Evolutionary conservation across 2,113 vertebrate genomes (phyloP).

Genomic region (rabbit (Oryctolagus cuniculus)): DNA sequence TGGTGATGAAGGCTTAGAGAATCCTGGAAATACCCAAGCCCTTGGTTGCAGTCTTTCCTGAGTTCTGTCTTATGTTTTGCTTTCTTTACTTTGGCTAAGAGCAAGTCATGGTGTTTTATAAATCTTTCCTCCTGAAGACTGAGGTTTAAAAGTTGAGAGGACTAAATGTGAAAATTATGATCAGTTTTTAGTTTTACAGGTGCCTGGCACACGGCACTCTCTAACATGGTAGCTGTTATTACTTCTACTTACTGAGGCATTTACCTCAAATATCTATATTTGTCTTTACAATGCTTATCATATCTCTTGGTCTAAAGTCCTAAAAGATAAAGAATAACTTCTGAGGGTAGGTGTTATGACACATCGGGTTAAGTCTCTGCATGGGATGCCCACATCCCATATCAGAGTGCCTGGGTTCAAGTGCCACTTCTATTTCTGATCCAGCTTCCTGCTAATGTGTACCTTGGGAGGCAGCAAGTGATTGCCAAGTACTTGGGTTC

Average conservation of each 20-base stretch:
- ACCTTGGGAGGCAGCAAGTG: too few species aligned
- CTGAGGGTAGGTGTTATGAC: neutral
- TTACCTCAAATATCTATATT: conserved; percentile 41
- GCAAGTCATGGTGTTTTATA: neutral
- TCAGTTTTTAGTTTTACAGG: neutral
- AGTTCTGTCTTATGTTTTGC: neutral
- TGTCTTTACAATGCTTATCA: conserved; percentile 20
- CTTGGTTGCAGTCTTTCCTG: conserved; percentile 8
- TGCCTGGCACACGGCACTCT: neutral
- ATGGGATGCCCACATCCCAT: too few species aligned
- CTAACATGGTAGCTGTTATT: neutral
- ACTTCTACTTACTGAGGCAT: neutral
- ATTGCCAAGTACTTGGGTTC: too few species aligned
- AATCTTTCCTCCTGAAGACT: neutral
- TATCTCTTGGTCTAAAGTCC: conserved; percentile 35
- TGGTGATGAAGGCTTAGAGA: neutral
- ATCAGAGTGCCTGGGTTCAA: too few species aligned
- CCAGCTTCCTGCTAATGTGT: too few species aligned
- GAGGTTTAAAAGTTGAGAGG: neutral
- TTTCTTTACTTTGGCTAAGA: neutral
- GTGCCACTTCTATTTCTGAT: too few species aligned
- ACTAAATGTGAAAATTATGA: neutral
- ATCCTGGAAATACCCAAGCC: neutral
- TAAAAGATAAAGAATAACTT: conserved; percentile 18
- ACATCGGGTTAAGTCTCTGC: too few species aligned